These are phyloP conservation scores for Corapipo altera DNA, from an alignment of 2,113 vertebrate species.

Conservation along the genomic window DNA sequence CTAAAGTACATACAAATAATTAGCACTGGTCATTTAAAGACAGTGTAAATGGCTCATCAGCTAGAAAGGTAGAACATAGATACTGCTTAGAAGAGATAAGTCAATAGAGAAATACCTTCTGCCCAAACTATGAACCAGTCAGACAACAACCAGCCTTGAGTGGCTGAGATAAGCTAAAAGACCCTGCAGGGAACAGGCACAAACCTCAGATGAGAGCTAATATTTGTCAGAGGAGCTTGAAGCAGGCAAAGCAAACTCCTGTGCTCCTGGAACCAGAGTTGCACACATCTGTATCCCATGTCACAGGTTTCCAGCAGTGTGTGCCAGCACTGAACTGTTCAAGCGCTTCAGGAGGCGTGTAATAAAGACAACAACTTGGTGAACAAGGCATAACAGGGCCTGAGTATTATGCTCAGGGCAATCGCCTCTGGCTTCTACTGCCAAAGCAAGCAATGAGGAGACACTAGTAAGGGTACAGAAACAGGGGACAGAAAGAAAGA, in stretches of 20 bases:
- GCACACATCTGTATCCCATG: fast-evolving
- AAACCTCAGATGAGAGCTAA: background rate
- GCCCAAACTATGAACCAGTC: background rate
- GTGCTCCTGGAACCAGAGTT: background rate
- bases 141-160: background rate
- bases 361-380: background rate
- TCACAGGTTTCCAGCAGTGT: fast-evolving
- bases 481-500: background rate
- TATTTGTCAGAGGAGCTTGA: background rate
- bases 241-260: background rate
- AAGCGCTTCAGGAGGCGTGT: fast-evolving
- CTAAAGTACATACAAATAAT: background rate
- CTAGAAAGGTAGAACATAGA: background rate
- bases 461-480: background rate
- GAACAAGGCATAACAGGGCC: background rate
- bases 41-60: background rate
- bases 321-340: background rate
- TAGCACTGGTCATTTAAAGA: background rate
- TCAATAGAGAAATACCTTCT: background rate
- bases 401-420: background rate
- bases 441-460: background rate
- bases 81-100: background rate
- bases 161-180: background rate
- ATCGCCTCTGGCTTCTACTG: fast-evolving
- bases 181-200: background rate